phyloP scores from a whole-genome alignment of 2,113 vertebrate genomes.

The Hucho hucho region DNA sequence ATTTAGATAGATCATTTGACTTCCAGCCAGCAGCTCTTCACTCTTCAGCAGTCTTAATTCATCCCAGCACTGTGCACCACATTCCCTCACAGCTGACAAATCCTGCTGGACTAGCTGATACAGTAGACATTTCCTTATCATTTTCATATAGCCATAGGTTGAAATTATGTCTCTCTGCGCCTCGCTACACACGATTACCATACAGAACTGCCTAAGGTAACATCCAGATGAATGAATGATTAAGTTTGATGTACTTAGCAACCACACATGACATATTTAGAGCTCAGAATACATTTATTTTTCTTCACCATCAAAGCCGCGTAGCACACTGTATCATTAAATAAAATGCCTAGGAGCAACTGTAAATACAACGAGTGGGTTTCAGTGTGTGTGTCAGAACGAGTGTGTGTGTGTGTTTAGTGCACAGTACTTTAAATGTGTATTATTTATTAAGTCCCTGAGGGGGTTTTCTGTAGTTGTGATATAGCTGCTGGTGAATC shows the following conservation, averaged over 20 bases:
- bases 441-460: constrained; percentile 40
- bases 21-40: constrained; percentile 11
- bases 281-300: constrained; percentile 23
- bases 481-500: constrained; percentile 32
- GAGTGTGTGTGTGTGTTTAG: constrained; percentile 1
- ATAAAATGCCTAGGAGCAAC: constrained; percentile 19
- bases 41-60: neutral
- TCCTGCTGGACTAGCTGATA: constrained; percentile 5
- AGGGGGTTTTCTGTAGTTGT: neutral
- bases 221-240: constrained; percentile 30
- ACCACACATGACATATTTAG: constrained; percentile 23
- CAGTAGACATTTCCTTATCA: constrained; percentile 4
- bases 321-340: constrained; percentile 29
- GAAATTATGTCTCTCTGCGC: neutral
- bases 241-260: constrained; percentile 27
- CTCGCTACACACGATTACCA: constrained; percentile 27
- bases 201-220: constrained; percentile 6
- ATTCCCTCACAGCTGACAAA: constrained; percentile 8
- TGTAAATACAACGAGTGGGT: constrained; percentile 4
- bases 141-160: constrained; percentile 15
- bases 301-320: constrained; percentile 18
- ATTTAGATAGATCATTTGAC: constrained; percentile 2
- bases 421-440: constrained; percentile 12
- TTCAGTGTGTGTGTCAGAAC: neutral
- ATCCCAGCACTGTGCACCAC: neutral